Percentiles rank a stretch among this genome's conserved stretches.
Conservation (phyloP, 2,113 vertebrate genomes). For the Sprattus sprattus region DNA sequence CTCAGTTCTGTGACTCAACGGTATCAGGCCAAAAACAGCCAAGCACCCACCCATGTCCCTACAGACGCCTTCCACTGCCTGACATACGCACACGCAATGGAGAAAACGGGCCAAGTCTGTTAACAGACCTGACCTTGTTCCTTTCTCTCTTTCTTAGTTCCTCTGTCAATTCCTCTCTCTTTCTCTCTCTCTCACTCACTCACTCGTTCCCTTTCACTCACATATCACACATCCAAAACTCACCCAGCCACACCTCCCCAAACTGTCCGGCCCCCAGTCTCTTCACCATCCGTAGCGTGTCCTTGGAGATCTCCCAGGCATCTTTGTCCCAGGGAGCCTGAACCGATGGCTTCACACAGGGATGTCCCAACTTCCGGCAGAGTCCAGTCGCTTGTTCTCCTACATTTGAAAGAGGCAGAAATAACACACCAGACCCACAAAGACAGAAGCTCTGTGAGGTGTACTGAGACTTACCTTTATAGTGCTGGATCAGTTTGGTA, state of each 20-base stretch:
- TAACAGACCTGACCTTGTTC: not conserved
- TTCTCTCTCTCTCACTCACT: not conserved
- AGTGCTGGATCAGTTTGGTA: constrained; percentile 86
- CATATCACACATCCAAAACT: constrained; percentile 58
- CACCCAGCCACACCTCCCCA: constrained; percentile 98
- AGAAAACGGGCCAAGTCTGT: not conserved
- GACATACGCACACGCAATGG: not conserved
- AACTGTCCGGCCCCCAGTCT: constrained; percentile 95
- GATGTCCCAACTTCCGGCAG: constrained; percentile 82
- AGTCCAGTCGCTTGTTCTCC: constrained; percentile 82
- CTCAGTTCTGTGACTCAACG: not conserved
- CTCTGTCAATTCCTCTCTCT: not conserved
- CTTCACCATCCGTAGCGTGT: constrained; percentile 88
- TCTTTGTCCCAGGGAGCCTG: constrained; percentile 95
- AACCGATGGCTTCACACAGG: constrained; percentile 83
- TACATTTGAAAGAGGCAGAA: constrained; percentile 42
- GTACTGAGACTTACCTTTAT: constrained; percentile 78
- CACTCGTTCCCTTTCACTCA: not conserved
- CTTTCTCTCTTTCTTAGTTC: not conserved
- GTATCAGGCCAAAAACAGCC: not conserved
- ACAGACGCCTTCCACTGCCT: not conserved
- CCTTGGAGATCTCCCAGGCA: constrained; percentile 92
- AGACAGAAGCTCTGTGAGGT: not conserved
- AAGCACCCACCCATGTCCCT: not conserved
- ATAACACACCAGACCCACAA: not conserved